A percentile compares a stretch with the other conserved stretches of the same genome.
phyloP scores from a whole-genome alignment of 2,113 vertebrate genomes.

The Vimba vimba region DNA sequence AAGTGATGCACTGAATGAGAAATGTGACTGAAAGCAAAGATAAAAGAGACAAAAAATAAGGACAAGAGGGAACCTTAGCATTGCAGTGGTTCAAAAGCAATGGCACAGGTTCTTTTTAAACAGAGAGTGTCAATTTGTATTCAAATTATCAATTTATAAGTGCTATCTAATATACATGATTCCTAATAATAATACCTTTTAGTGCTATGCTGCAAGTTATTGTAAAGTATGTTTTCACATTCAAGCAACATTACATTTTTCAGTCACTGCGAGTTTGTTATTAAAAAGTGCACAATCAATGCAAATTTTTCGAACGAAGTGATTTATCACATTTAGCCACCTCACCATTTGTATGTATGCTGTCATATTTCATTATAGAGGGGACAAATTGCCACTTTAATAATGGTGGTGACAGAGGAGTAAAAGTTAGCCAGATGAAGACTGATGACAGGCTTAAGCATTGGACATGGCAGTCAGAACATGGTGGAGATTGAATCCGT shows the following conservation, averaged over 20 bases:
- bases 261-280: conserved; percentile 57
- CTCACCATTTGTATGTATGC: conserved; percentile 84
- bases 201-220: not conserved
- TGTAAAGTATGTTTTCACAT: conserved; percentile 60
- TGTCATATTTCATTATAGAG: conserved; percentile 94
- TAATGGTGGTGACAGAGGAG: conserved; percentile 83
- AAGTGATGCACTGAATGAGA: conserved; percentile 9
- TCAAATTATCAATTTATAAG: conserved; percentile 26
- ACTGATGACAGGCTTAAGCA: conserved; percentile 90
- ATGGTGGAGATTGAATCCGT: conserved; percentile 88
- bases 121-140: not conserved
- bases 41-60: conserved; percentile 11
- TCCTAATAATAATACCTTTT: not conserved
- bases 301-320: conserved; percentile 80
- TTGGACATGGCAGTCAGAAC: conserved; percentile 85
- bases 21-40: conserved; percentile 14
- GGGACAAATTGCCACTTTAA: conserved; percentile 91
- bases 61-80: not conserved
- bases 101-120: not conserved
- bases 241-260: conserved; percentile 57
- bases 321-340: conserved; percentile 91
- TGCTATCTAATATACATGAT: conserved; percentile 1
- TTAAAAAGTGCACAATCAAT: conserved; percentile 73
- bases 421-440: conserved; percentile 87
- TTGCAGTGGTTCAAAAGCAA: not conserved